Evolutionary conservation across 2,888 invertebrate genomes (phyloP), one percentile per base, ranked within the genome.

Genomic region (Hypselothyrea guttata): DNA sequence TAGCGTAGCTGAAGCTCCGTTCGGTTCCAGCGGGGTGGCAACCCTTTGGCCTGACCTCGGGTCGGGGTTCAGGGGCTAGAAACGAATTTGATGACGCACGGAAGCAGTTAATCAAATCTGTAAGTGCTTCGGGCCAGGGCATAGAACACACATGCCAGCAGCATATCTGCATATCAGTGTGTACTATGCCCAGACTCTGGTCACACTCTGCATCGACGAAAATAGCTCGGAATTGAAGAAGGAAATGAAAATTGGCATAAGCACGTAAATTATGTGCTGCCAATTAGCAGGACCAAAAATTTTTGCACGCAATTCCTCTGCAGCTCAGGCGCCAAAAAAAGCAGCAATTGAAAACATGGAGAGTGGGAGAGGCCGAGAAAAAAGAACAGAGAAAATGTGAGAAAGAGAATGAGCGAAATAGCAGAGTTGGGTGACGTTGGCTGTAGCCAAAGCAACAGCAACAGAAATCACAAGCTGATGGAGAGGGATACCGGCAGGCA

Each of bases 41-140:
- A 22, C 22, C 22, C 22, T 22, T 22, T 22, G 22, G 5, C 22
- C 22, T 22, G 22, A 22, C n/a, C n/a, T n/a, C n/a, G n/a, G n/a
- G n/a, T n/a, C 2, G 30, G 30, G 9, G 8, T 1, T n/a, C 11
- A 18, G 54, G 16, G 27, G 40, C 51, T 62, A 61, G 67, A 73
- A 65, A 68, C 60, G 69, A 72, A 68, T 71, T 76, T 79, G 85
- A 79, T 81, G 81, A 83, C 69, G 84, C 81, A 85, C 74, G 81
- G 86, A 81, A 81, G 84, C 86, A 81, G 86, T 81, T 85, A 85
- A 81, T 81, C 81, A 85, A 81, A 81, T 85, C 71, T 71, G 71
- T 64, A 83, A 81, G 84, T 83, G 84, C 71, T 66, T 45, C 56
- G 44, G 52, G 71, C 46, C 18, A 5, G 16, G 16, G n/a, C 44